Evolutionary conservation across 1,140 invertebrate species (phyloP).

Genomic region (Cotesia glomerata): DNA sequence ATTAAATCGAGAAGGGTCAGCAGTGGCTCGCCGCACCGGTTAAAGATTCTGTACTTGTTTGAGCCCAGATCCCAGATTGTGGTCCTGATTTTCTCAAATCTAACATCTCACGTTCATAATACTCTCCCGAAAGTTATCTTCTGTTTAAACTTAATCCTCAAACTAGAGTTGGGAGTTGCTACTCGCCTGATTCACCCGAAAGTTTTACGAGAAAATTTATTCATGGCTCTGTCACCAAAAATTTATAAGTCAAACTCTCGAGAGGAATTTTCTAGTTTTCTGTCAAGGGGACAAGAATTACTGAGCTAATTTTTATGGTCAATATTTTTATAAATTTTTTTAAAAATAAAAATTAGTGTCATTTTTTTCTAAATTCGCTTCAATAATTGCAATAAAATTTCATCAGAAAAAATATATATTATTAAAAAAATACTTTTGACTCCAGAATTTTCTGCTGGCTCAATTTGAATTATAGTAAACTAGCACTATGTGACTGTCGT

Average conservation of each 20-base stretch:
- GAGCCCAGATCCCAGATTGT: conserved; percentile 16
- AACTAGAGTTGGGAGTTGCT: too few relatives aligned
- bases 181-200: conserved; percentile 13
- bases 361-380: too few relatives aligned
- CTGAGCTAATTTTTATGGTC: not conserved
- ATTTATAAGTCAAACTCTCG: not conserved
- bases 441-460: too few relatives aligned
- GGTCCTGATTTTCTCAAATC: not conserved
- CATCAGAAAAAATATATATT: too few relatives aligned
- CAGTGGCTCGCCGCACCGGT: not conserved
- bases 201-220: not conserved
- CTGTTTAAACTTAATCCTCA: conserved; percentile 1
- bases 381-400: too few relatives aligned
- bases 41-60: conserved; percentile 13
- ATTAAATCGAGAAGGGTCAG: conserved; percentile 13
- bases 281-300: not conserved
- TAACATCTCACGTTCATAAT: not conserved
- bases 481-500: too few relatives aligned
- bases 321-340: not conserved
- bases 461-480: too few relatives aligned
- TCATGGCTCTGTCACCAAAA: not conserved
- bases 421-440: too few relatives aligned
- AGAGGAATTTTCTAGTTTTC: not conserved
- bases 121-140: conserved; percentile 18
- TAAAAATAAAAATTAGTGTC: too few relatives aligned